Percentiles rank a stretch among this genome's conserved stretches.
Conservation (phyloP, 1,140 invertebrate species). For the Ylistrum balloti region DNA sequence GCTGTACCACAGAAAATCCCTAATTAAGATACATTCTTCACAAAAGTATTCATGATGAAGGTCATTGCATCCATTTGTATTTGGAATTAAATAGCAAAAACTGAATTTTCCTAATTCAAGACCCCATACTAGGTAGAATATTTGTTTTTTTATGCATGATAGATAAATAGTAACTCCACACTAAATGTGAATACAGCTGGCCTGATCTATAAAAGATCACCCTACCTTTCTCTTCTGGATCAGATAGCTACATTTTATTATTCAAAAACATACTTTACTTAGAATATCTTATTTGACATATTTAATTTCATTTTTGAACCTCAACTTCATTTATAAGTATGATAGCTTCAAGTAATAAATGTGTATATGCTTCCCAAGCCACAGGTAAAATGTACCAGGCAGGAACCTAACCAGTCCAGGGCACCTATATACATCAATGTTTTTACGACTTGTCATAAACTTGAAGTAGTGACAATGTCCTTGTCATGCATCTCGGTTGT, state of each 20-base stretch:
- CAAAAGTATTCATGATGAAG: not conserved
- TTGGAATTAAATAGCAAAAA: not conserved
- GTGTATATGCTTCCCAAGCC: not conserved
- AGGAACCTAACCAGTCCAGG: not conserved
- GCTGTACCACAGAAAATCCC: no score
- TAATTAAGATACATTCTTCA: no score
- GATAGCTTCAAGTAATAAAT: not conserved
- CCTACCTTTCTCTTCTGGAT: not conserved
- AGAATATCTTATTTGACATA: not conserved
- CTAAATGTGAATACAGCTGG: no score
- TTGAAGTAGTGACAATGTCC: constrained; percentile 33
- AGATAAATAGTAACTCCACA: no score
- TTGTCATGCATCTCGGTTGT: constrained; percentile 6
- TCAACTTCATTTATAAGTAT: not conserved
- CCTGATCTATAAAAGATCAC: not conserved
- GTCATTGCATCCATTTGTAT: not conserved
- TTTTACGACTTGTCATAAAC: constrained; percentile 27
- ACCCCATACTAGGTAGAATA: no score
- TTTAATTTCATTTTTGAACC: not conserved
- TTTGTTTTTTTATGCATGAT: no score
- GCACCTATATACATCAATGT: not conserved
- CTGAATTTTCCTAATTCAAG: not conserved
- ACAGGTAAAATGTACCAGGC: not conserved
- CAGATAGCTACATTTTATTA: not conserved
- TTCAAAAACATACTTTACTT: not conserved